A percentile compares a stretch with the other conserved stretches of the same genome.
phyloP scores from a whole-genome alignment of 2,888 invertebrate genomes.

The Leptinotarsa haldemani region DNA sequence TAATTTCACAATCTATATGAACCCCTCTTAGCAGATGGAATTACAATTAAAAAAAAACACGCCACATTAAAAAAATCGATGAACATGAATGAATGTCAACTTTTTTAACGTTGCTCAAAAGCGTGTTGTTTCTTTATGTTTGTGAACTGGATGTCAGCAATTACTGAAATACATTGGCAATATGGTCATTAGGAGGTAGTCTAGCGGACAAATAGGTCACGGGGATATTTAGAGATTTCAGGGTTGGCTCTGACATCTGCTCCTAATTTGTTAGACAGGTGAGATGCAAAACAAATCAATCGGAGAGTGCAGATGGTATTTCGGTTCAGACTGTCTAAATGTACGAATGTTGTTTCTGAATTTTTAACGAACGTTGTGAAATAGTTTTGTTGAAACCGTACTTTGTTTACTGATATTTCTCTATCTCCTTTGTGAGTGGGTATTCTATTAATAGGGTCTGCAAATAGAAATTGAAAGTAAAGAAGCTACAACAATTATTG shows the following conservation, averaged over 20 bases:
- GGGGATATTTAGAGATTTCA: conserved; percentile 19
- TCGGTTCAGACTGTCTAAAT: not conserved
- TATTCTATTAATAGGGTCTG: no score
- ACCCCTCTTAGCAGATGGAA: not conserved
- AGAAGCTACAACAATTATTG: no score
- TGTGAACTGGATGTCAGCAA: conserved; percentile 15
- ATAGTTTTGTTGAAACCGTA: no score
- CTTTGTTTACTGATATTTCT: no score
- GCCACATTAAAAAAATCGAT: not conserved
- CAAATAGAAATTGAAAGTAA: no score
- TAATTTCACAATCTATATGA: no score
- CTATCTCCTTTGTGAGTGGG: no score
- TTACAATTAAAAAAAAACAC: not conserved
- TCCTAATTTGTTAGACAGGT: conserved; percentile 37
- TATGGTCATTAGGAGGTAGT: conserved; percentile 18
- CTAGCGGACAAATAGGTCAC: conserved; percentile 32
- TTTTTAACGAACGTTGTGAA: no score
- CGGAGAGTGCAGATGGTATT: conserved; percentile 15
- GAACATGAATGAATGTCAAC: not conserved
- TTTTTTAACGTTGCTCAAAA: not conserved
- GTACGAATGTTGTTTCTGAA: no score
- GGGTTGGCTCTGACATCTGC: conserved; percentile 30
- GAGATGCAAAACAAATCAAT: conserved; percentile 20
- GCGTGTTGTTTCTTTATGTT: conserved; percentile 4
- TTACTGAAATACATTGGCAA: conserved; percentile 11